Conservation (phyloP, 1,140 invertebrate species). For the Habropoda laboriosa region DNA sequence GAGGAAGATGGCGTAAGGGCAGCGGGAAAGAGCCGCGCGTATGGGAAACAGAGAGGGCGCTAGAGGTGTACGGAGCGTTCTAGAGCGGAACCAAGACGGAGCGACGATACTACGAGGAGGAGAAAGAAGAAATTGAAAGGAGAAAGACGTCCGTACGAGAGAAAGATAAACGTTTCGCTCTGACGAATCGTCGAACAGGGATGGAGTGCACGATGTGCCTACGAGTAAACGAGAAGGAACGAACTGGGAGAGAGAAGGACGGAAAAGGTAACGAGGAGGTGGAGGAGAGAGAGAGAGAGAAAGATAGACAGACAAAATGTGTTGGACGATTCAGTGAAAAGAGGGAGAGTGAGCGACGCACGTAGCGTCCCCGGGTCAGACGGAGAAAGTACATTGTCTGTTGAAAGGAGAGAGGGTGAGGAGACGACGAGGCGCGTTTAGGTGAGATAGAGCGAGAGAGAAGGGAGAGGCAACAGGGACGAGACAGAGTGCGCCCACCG, state of each 20-base stretch:
- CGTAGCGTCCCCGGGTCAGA: background rate
- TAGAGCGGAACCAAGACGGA: background rate
- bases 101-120: background rate
- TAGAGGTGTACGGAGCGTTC: background rate
- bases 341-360: constrained; percentile 13
- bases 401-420: constrained; percentile 26
- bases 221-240: constrained; percentile 9
- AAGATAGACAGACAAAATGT: too few species aligned
- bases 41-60: background rate
- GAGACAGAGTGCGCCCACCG: constrained; percentile 63
- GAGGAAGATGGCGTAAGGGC: constrained; percentile 1
- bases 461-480: constrained; percentile 40
- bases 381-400: background rate
- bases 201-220: background rate
- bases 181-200: constrained; percentile 33
- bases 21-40: background rate
- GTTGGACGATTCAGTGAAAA: constrained; percentile 19
- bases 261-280: too few species aligned
- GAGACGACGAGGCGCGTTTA: background rate
- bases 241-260: background rate
- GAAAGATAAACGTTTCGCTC: constrained; percentile 33
- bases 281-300: constrained; percentile 30
- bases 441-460: constrained; percentile 31
- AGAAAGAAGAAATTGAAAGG: constrained; percentile 29
- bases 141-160: background rate